Percentiles rank a stretch among this genome's conserved stretches.
Conservation (phyloP, 2,797 vertebrate genomes). For the Brotula barbata region DNA sequence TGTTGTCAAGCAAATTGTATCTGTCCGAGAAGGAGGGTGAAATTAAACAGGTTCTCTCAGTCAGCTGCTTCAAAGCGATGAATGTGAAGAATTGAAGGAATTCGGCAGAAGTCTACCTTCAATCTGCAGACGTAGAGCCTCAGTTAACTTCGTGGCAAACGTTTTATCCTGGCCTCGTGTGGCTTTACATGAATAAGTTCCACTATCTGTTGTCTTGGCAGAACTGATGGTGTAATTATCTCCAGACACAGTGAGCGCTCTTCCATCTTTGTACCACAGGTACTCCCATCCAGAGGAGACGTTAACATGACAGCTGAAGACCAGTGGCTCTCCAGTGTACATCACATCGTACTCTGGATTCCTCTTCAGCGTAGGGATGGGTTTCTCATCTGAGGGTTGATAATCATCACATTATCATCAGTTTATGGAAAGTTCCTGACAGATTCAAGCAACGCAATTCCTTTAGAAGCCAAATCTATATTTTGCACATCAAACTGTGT, state of each 20-base stretch:
- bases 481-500: too few species aligned
- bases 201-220: rapidly evolving
- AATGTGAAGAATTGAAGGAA: not conserved
- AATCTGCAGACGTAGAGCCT: not conserved
- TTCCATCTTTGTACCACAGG: constrained; percentile 20
- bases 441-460: too few species aligned
- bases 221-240: not conserved
- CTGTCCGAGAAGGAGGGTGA: too few species aligned
- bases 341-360: constrained; percentile 42
- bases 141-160: not conserved
- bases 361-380: constrained; percentile 22
- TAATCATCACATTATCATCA: constrained; percentile 3
- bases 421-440: not conserved
- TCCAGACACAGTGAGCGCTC: rapidly evolving
- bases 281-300: constrained; percentile 52
- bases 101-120: constrained; percentile 27
- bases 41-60: not conserved
- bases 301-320: constrained; percentile 38
- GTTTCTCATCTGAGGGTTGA: constrained; percentile 29
- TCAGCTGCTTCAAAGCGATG: not conserved
- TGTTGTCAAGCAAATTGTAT: not conserved
- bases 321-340: constrained; percentile 36
- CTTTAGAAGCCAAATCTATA: too few species aligned
- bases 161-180: constrained; percentile 11
- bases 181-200: constrained; percentile 34